These are phyloP conservation scores for Sylvia borin DNA, from an alignment of 2,797 vertebrate species.

Conservation along the genomic window DNA sequence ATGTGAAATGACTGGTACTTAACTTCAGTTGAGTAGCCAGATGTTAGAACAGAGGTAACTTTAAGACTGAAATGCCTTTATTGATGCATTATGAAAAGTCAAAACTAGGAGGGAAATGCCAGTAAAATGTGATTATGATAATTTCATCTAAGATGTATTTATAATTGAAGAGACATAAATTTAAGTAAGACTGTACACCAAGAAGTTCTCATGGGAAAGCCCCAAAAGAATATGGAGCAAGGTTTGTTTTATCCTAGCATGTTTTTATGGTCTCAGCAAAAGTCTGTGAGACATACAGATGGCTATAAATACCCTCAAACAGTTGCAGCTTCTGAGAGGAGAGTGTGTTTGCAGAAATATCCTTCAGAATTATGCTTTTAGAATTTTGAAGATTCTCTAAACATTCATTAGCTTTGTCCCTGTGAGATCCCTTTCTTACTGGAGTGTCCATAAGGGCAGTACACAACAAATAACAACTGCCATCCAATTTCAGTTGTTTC, in stretches of 20 bases:
- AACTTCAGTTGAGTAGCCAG: neutral
- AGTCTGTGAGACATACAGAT: neutral
- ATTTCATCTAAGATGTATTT: neutral
- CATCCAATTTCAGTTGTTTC: neutral
- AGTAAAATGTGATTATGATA: neutral
- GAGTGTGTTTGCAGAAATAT: neutral
- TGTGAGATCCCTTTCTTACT: accelerated
- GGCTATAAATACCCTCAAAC: neutral
- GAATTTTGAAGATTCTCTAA: neutral
- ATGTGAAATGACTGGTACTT: neutral
- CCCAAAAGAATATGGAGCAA: neutral
- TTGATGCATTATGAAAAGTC: neutral
- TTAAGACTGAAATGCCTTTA: neutral
- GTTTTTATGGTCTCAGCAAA: neutral
- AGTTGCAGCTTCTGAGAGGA: neutral
- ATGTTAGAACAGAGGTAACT: neutral
- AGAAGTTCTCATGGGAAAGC: neutral
- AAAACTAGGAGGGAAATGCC: neutral
- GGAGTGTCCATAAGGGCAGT: neutral
- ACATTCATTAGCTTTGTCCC: neutral
- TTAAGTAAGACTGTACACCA: neutral
- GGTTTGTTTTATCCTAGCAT: neutral
- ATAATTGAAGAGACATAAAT: neutral
- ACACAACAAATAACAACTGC: neutral
- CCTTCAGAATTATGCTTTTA: neutral